A percentile compares a stretch with the other conserved stretches of the same genome.
phyloP scores from a whole-genome alignment of 2,113 vertebrate species.

The Tyrannus savana region DNA sequence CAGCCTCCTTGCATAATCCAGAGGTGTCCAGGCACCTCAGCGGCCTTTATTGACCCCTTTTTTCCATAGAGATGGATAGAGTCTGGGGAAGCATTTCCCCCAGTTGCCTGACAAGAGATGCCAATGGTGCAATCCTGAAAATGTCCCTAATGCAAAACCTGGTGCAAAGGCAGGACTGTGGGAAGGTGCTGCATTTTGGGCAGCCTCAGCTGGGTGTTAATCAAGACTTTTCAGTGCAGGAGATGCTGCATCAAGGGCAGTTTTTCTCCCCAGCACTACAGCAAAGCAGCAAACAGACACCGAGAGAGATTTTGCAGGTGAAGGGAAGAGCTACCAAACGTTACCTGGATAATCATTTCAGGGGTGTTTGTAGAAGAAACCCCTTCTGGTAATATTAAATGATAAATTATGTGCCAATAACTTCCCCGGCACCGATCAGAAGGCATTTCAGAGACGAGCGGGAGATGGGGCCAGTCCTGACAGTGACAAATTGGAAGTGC shows the following conservation, averaged over 20 bases:
- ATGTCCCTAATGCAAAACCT: background rate
- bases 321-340: background rate
- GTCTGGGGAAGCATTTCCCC: background rate
- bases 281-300: background rate
- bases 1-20: background rate
- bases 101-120: background rate
- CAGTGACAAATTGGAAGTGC: slow-evolving; percentile 53
- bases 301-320: background rate
- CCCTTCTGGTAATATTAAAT: slow-evolving; percentile 35
- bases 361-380: background rate
- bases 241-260: fast-evolving
- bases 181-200: background rate
- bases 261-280: background rate
- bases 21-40: background rate
- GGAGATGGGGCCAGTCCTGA: background rate
- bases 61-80: background rate
- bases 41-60: background rate
- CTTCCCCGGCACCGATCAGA: background rate
- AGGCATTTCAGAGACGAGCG: slow-evolving; percentile 50
- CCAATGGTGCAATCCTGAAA: background rate
- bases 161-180: background rate
- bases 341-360: background rate
- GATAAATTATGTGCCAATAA: slow-evolving; percentile 44
- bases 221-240: background rate
- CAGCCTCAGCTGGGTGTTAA: background rate